Percentiles rank a stretch among this genome's conserved stretches.
phyloP scores from a whole-genome alignment of 2,888 invertebrate species.

The Chymomyza fuscimana region DNA sequence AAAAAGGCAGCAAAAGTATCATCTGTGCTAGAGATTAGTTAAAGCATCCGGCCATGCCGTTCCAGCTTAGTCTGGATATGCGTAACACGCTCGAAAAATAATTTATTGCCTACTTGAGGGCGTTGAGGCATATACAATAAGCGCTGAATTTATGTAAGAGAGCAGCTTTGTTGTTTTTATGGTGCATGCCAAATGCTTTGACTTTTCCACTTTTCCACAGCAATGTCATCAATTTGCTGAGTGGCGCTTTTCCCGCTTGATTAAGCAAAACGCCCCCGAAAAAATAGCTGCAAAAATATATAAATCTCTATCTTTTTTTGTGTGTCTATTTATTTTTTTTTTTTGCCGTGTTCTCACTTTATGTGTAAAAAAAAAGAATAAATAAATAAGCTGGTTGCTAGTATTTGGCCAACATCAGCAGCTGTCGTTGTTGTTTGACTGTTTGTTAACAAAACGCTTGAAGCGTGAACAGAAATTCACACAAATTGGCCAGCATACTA shows the following conservation, averaged over 20 bases:
- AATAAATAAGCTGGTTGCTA: not conserved
- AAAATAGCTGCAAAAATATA: conserved; percentile 3
- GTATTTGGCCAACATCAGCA: conserved; percentile 2
- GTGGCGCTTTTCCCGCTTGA: conserved; percentile 35
- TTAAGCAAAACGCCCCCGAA: conserved; percentile 18
- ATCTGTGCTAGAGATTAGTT: conserved; percentile 12
- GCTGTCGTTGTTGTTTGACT: conserved; percentile 5
- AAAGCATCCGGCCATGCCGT: not conserved
- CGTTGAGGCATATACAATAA: conserved; percentile 48
- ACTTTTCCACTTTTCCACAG: conserved; percentile 5
- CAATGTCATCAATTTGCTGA: conserved; percentile 33
- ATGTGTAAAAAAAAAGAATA: not conserved
- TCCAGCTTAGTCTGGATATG: not conserved
- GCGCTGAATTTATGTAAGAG: conserved; percentile 58
- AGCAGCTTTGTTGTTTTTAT: conserved; percentile 25
- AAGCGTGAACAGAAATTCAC: conserved; percentile 55
- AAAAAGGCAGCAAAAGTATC: conserved; percentile 55
- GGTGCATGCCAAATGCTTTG: conserved; percentile 15
- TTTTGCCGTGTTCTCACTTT: not conserved
- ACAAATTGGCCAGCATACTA: conserved; percentile 53
- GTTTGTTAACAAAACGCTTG: conserved; percentile 47
- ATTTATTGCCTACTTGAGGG: conserved; percentile 69
- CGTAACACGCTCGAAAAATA: conserved; percentile 49
- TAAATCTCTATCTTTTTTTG: not conserved
- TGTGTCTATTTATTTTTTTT: not conserved